phyloP scores from a whole-genome alignment of 2,888 invertebrate species.

The Vanessa cardui region DNA sequence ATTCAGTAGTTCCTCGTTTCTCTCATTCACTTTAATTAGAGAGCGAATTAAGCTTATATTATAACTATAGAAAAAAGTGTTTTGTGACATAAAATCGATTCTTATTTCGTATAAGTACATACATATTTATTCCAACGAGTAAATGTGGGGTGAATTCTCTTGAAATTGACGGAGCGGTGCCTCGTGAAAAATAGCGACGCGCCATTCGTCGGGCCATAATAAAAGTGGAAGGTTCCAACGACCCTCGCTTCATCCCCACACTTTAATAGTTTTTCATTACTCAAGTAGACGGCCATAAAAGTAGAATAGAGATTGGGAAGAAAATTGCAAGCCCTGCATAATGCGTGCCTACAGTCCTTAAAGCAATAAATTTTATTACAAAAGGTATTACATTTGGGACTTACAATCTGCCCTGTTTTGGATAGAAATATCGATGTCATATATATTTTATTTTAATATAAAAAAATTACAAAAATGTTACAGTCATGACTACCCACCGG shows the following conservation, averaged over 20 bases:
- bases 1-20: too few relatives aligned
- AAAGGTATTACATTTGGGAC: conserved; percentile 60
- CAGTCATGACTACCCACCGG: too few relatives aligned
- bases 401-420: conserved; percentile 3
- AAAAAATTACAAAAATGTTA: too few relatives aligned
- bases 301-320: conserved; percentile 70
- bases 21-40: too few relatives aligned
- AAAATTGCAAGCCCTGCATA: conserved; percentile 80
- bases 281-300: conserved; percentile 79
- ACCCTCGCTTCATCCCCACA: conserved; percentile 74
- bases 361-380: conserved; percentile 64
- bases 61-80: too few relatives aligned
- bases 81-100: too few relatives aligned
- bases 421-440: neutral
- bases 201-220: conserved; percentile 69
- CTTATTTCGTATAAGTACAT: neutral
- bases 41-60: too few relatives aligned
- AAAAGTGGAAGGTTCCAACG: conserved; percentile 74
- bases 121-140: conserved; percentile 15
- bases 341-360: conserved; percentile 58
- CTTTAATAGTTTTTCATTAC: conserved; percentile 82
- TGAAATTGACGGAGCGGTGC: conserved; percentile 45
- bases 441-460: neutral
- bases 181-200: conserved; percentile 68
- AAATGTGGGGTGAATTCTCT: conserved; percentile 67